These are phyloP conservation scores for Dendrolimus pini DNA, from an alignment of 2,888 invertebrate species.

Conservation along the genomic window DNA sequence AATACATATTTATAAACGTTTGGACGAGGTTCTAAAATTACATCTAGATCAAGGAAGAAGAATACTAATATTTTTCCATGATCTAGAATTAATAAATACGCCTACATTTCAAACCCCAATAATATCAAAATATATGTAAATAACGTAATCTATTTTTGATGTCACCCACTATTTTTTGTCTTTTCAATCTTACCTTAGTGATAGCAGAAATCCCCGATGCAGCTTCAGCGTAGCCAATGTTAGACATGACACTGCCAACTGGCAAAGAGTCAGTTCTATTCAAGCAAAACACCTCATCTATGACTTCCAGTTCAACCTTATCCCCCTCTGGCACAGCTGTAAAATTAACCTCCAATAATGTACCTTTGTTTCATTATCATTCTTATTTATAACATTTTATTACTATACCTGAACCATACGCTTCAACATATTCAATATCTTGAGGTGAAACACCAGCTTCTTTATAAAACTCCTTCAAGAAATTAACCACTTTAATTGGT, in stretches of 20 bases:
- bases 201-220: constrained; percentile 69
- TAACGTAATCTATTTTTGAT: no score
- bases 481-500: constrained; percentile 18
- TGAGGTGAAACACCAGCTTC: constrained; percentile 76
- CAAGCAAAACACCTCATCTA: constrained; percentile 73
- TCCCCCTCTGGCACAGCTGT: constrained; percentile 72
- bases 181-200: constrained; percentile 57
- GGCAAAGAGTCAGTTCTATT: constrained; percentile 71
- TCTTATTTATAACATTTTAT: neutral
- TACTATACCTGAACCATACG: constrained; percentile 77
- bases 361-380: neutral
- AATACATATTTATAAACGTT: neutral
- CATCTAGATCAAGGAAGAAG: neutral
- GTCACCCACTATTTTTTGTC: no score
- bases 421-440: constrained; percentile 79
- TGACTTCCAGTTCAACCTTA: constrained; percentile 78
- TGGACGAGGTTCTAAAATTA: neutral
- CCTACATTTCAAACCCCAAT: neutral
- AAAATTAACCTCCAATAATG: constrained; percentile 2
- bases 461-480: constrained; percentile 55
- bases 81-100: neutral
- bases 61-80: neutral
- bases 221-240: constrained; percentile 45
- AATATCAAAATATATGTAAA: neutral
- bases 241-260: constrained; percentile 62